Base-by-base conservation (phyloP, 2,113 vertebrate genomes). In the Rostratula benghalensis region DNA sequence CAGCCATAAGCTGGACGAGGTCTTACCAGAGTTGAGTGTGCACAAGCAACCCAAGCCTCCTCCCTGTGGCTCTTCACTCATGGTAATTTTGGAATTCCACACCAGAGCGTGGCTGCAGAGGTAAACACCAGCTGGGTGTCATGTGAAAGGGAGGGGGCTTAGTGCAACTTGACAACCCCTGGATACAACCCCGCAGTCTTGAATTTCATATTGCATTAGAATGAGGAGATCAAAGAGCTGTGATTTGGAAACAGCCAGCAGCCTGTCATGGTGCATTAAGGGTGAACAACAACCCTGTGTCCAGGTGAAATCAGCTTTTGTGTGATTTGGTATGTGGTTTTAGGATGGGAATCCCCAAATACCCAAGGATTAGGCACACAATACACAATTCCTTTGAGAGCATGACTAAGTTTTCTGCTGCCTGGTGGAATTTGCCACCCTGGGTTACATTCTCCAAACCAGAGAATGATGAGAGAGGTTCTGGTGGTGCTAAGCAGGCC, bases 271-370 rank as follows among this genome's bases (percentile, higher is more conserved):
- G 94, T 88, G 94, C 76, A 43, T 92, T 88, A 93, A 79, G 68
- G 70, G 88, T 15, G 85, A 94, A 83, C 90, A 95, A 83, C 91
- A 57, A 35, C n/a, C 50, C 76, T 1, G 6, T 67, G 75, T 31
- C 83, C 92, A 95, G 94, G 92, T 96, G 92, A 94, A 95, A 95
- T 88, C 0, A 1, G 60, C 82, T 95, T 97, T 91, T 95, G 85
- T 90, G 79, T 4, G 64, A 9, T 33, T 80, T 28, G 75, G 41
- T 39, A 9, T 74, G 64, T 90, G 69, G 92, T 9, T 83, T 94
- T 78, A 81, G 95, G 83, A 31, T 78, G 88, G 92, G 83, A 92
- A 92, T 87, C 69, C 86, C 90, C 57, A 78, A 64, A 90, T 68
- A 60, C 51, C 43, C 51, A 6, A 25, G 87, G 91, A 94, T 95